A percentile compares a stretch with the other conserved stretches of the same genome.
Evolutionary conservation across 2,797 vertebrate genomes (phyloP).

Genomic region (Rallus crepitans): DNA sequence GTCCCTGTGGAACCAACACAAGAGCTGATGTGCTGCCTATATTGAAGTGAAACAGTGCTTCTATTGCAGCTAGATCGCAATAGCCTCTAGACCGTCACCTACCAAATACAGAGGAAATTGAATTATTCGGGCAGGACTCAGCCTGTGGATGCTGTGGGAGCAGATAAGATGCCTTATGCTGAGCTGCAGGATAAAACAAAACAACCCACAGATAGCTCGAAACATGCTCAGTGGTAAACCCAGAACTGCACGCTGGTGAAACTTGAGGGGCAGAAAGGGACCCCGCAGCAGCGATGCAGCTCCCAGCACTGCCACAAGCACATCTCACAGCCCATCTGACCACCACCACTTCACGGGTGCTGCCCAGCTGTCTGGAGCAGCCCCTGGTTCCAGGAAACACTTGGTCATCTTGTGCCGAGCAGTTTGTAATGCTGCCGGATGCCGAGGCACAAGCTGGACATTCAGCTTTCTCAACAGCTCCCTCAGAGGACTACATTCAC

Average conservation of each 20-base stretch:
- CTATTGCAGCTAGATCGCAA: not conserved
- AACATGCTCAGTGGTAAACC: not conserved
- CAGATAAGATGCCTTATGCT: not conserved
- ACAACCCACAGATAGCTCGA: not conserved
- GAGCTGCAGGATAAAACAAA: not conserved
- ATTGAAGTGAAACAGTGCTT: not conserved
- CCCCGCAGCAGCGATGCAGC: not conserved
- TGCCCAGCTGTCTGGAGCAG: constrained; percentile 47
- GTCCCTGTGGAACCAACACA: not conserved
- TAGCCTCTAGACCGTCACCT: not conserved
- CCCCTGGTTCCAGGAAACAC: constrained; percentile 70
- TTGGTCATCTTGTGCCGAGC: constrained; percentile 48
- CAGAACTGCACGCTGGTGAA: not conserved
- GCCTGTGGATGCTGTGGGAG: rapidly evolving
- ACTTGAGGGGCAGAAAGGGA: not conserved
- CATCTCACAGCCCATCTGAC: not conserved
- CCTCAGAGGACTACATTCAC: constrained; percentile 72
- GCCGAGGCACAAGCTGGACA: constrained; percentile 61
- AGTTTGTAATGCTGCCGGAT: constrained; percentile 46
- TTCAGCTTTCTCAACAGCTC: constrained; percentile 65
- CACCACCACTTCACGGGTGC: not conserved
- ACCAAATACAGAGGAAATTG: not conserved
- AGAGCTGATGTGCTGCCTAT: not conserved
- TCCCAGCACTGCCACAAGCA: not conserved
- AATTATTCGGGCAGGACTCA: not conserved